Percentiles rank a stretch among this genome's conserved stretches.
Evolutionary conservation across 2,888 invertebrate genomes (phyloP).

Genomic region (Coelinius sp.): DNA sequence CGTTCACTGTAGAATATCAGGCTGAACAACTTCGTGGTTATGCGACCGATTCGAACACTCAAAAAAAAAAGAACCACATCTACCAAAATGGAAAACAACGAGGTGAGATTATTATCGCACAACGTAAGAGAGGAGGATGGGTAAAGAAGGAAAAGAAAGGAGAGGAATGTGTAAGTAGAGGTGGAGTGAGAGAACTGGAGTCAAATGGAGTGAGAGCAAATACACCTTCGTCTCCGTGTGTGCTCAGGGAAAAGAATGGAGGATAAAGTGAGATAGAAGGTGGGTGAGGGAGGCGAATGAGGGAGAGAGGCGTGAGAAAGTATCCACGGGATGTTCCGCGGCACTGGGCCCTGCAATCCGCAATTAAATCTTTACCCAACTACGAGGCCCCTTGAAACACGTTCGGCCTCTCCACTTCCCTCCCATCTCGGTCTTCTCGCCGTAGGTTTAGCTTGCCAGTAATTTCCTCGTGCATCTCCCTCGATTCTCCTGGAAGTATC

Average conservation of each 20-base stretch:
- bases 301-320: conserved; percentile 56
- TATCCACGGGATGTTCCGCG: conserved; percentile 57
- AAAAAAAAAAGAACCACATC: neutral
- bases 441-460: conserved; percentile 1
- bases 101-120: conserved; percentile 40
- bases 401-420: conserved; percentile 35
- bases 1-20: too few relatives aligned
- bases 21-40: too few relatives aligned
- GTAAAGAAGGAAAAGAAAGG: conserved; percentile 18
- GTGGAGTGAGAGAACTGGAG: conserved; percentile 22
- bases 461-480: conserved; percentile 21
- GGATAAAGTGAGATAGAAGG: conserved; percentile 36
- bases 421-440: conserved; percentile 9
- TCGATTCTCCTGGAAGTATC: conserved; percentile 22
- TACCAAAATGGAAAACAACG: conserved; percentile 27
- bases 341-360: conserved; percentile 48
- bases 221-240: conserved; percentile 31
- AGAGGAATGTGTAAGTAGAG: conserved; percentile 28
- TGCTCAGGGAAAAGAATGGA: conserved; percentile 21
- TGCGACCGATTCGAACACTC: neutral
- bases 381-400: conserved; percentile 43
- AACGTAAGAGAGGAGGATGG: conserved; percentile 29
- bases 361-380: conserved; percentile 57
- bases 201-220: conserved; percentile 36
- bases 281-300: conserved; percentile 36